Conservation (phyloP, 53 echinoderm and acorn worm species). For the Hippasteria phrygiana region DNA sequence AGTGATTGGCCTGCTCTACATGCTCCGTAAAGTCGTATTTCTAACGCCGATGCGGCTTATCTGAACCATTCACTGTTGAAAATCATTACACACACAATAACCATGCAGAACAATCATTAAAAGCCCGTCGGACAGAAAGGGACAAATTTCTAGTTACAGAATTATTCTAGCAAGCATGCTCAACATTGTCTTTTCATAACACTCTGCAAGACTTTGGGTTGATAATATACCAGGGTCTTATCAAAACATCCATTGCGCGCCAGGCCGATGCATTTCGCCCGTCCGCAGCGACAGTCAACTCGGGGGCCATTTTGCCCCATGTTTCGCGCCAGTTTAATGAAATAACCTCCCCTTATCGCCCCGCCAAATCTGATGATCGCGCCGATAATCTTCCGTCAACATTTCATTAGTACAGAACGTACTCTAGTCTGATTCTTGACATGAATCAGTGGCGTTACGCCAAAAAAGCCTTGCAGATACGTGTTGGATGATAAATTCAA, state of each 20-base stretch:
- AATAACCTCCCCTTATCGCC: background rate
- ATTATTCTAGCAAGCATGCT: too few relatives aligned
- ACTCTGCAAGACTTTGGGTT: too few relatives aligned
- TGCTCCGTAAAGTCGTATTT: too few relatives aligned
- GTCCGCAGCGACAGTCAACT: background rate
- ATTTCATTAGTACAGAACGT: background rate
- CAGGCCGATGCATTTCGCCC: background rate
- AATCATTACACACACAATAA: too few relatives aligned
- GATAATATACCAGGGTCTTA: background rate
- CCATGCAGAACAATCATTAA: too few relatives aligned
- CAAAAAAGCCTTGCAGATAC: background rate
- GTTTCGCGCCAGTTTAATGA: conserved; percentile 3
- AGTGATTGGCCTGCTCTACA: too few relatives aligned
- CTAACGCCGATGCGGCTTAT: too few relatives aligned
- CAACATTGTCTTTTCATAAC: too few relatives aligned
- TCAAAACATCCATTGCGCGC: background rate
- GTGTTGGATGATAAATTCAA: background rate
- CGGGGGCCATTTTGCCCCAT: background rate
- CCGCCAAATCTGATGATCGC: conserved; percentile 33
- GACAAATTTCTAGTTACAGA: too few relatives aligned
- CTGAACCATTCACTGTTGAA: too few relatives aligned
- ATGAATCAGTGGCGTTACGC: background rate
- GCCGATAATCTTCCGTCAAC: conserved; percentile 11
- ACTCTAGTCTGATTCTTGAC: background rate
- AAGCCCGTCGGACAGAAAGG: too few relatives aligned